These are phyloP conservation scores for Dissostichus mawsoni DNA, from an alignment of 2,113 vertebrate genomes.

Conservation along the genomic window DNA sequence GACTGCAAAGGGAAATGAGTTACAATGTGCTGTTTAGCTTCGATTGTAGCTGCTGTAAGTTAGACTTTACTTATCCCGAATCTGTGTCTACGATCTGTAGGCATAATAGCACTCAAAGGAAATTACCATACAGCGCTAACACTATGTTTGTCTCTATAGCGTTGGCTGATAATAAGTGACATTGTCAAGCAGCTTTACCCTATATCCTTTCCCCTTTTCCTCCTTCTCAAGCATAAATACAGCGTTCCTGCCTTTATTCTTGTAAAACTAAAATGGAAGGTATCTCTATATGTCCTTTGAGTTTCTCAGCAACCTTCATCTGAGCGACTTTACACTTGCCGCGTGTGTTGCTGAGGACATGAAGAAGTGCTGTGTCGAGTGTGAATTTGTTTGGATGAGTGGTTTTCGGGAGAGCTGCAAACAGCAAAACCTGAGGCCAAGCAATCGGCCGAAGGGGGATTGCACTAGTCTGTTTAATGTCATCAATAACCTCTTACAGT, in stretches of 20 bases:
- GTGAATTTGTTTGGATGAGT: no score
- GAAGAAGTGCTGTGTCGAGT: no score
- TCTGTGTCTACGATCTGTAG: conserved; percentile 39
- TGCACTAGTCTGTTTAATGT: not conserved
- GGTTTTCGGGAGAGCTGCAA: no score
- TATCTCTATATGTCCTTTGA: no score
- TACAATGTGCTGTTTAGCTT: conserved; percentile 37
- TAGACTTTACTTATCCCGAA: conserved; percentile 33
- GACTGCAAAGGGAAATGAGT: conserved; percentile 44
- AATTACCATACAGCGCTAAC: conserved; percentile 45
- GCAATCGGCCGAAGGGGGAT: no score
- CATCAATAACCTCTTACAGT: not conserved
- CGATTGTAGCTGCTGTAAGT: conserved; percentile 41
- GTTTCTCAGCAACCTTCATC: no score
- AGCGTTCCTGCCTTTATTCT: not conserved
- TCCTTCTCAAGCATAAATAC: conserved; percentile 12
- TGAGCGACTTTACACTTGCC: no score
- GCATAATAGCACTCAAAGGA: conserved; percentile 53
- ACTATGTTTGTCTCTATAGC: conserved; percentile 37
- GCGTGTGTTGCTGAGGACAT: no score
- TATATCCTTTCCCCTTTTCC: conserved; percentile 51
- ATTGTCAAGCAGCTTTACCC: conserved; percentile 46
- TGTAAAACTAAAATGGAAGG: not conserved
- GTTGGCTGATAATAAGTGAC: conserved; percentile 36
- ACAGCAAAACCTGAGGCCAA: no score